Base-by-base conservation (phyloP, 2,888 invertebrate genomes). In the Eupithecia centaureata region DNA sequence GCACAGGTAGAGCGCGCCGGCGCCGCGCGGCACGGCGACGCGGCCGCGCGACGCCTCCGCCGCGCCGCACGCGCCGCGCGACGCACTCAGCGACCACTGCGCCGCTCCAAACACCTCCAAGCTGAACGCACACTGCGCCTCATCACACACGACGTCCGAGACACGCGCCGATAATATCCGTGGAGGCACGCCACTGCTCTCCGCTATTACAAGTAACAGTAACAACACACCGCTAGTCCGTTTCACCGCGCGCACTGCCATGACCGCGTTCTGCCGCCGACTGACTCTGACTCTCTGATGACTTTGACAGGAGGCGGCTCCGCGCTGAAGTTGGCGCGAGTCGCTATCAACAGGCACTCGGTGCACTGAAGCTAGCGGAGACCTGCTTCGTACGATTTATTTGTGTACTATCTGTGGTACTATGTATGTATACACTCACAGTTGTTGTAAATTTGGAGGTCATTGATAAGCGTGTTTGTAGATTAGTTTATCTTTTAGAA, bases 151-250 rank as follows among this genome's bases (percentile, higher is more conserved):
- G 71, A 77, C 81, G 54, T 82, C 80, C 67, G 84, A 79, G 69
- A 90, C 79, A 75, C 81, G 80, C 72, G 89, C 84, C 67, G 88
- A 79, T 68, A 91, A 89, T 90, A 92, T 91, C 92, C 92, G 88
- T 68, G 89, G 86, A 57, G 86, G 79, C 74, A 82, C 82, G 72
- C 88, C 86, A 78, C 81, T 77, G 63, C 86, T 81, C 81, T 84
- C 84, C 80, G 80, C 80, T 86, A 89, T 84, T 85, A 89, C 87
- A 82, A 92, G 91, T 86, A 92, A 87, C 74, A 92, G 84, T 70
- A 92, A 77, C 79, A 92, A 90, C 82, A 91, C 79, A 75, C 86
- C 84, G 83, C 86, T 92, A 92, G 92, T 92, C 92, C 92, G 90
- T 87, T 83, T 82, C 28, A 75, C 67, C 7, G 33, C 54, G 52